Percentiles rank a stretch among this genome's conserved stretches.
These are phyloP conservation scores for Poecilia latipinna DNA, from an alignment of 2,113 vertebrate genomes.

Conservation along the genomic window DNA sequence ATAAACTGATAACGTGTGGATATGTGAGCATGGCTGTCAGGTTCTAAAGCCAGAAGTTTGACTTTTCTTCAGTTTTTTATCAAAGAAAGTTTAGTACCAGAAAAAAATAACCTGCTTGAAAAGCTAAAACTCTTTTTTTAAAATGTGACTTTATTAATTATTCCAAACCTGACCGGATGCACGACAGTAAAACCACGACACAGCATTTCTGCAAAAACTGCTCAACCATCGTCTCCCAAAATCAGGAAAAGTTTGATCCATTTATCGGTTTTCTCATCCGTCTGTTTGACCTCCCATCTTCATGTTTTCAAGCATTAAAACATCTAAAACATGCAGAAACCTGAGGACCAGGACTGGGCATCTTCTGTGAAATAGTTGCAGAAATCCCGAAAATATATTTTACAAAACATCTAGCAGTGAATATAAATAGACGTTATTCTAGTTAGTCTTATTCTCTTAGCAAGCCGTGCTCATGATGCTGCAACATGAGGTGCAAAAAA, in stretches of 20 bases:
- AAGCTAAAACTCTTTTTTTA: background rate
- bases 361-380: background rate
- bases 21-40: constrained; percentile 1
- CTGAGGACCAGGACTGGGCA: background rate
- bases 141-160: background rate
- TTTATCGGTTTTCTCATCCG: background rate
- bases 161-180: background rate
- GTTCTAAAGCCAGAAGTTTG: too few relatives aligned
- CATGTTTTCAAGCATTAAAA: background rate
- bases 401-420: background rate
- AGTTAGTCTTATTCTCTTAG: background rate
- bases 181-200: background rate
- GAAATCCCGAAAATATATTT: background rate
- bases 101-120: background rate
- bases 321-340: background rate
- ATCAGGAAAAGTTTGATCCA: background rate
- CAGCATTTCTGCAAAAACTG: too few relatives aligned
- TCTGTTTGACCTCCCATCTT: background rate
- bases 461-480: background rate
- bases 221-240: too few relatives aligned
- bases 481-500: background rate
- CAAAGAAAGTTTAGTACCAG: background rate
- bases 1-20: background rate
- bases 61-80: background rate
- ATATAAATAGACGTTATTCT: background rate